Base-by-base conservation (phyloP, 2,888 invertebrate genomes). In the Tenthredo mesomela region DNA sequence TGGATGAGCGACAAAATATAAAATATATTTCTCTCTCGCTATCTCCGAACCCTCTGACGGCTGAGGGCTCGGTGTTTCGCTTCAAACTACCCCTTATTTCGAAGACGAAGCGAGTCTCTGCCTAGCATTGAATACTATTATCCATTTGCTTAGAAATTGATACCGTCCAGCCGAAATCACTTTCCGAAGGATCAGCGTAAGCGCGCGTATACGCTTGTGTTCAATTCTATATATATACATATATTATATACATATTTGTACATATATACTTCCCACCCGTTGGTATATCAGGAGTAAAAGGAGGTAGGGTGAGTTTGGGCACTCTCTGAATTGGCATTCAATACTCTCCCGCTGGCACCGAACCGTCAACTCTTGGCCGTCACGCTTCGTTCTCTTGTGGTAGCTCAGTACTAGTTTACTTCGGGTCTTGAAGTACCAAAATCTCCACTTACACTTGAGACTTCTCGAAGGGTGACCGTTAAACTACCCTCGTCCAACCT, bases 81-180 rank as follows among this genome's bases (percentile, higher is more conserved):
- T 61, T 37, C 5, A 37, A 61, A 61, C 58, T 25, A 58, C 80
- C 80, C 58, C 40, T 61, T 80, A 80, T 80, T 80, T 37, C 25
- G 10, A 61, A 80, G 33, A 77, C 73, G 73, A 54, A 54, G n/a
- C 47, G 18, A 77, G 50, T 77, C 50, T 40, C 40, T 50, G 80
- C 58, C 80, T 58, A 37, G 29, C 77, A 77, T 77, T 77, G 50
- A 77, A 77, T 77, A 77, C 47, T 18, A 50, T 77, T 33, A 80
- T 61, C 80, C 80, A 80, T 80, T 80, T 80, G 58, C 80, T 80
- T 80, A 70, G 82, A 65, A 82, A 82, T 82, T 82, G 82, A 82
- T 80, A 80, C 67, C n/a, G 65, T 82, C 47, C 65, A 50, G 82
- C 50, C 67, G 47, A 47, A 80, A 70, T 82, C 82, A 70, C 67